These are phyloP conservation scores for Lasioglossum marginatum DNA, from an alignment of 2,888 invertebrate species.

Conservation along the genomic window DNA sequence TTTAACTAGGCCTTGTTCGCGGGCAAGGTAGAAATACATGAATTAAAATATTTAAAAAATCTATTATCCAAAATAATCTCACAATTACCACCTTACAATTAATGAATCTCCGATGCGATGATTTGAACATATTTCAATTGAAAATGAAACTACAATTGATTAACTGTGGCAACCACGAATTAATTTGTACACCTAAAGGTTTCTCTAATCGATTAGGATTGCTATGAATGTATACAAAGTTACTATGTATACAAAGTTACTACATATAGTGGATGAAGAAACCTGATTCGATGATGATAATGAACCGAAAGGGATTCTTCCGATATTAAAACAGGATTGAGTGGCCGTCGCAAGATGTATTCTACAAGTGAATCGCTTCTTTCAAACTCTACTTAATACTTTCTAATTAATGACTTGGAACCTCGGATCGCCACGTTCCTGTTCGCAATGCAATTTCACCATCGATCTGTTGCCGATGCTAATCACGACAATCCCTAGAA, in stretches of 20 bases:
- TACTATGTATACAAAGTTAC: background rate
- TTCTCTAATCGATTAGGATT: background rate
- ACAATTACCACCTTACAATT: background rate
- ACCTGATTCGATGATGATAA: background rate
- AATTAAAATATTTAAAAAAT: background rate
- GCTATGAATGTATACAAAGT: background rate
- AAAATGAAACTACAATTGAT: background rate
- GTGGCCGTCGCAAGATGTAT: background rate
- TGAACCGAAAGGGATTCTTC: background rate
- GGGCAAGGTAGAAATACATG: too few species aligned
- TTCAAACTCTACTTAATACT: background rate
- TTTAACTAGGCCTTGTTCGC: too few species aligned
- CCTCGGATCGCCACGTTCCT: background rate
- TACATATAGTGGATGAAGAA: background rate
- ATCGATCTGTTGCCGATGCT: background rate
- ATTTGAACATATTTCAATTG: background rate
- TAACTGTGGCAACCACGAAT: background rate
- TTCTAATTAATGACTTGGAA: conserved; percentile 21
- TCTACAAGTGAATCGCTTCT: background rate
- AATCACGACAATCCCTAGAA: background rate
- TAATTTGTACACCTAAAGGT: background rate
- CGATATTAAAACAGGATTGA: background rate
- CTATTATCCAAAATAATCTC: background rate
- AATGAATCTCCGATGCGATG: background rate
- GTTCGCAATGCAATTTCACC: background rate